These are phyloP conservation scores for Caenorhabditis parvicauda DNA, from an alignment of 2,888 invertebrate species.

Conservation along the genomic window DNA sequence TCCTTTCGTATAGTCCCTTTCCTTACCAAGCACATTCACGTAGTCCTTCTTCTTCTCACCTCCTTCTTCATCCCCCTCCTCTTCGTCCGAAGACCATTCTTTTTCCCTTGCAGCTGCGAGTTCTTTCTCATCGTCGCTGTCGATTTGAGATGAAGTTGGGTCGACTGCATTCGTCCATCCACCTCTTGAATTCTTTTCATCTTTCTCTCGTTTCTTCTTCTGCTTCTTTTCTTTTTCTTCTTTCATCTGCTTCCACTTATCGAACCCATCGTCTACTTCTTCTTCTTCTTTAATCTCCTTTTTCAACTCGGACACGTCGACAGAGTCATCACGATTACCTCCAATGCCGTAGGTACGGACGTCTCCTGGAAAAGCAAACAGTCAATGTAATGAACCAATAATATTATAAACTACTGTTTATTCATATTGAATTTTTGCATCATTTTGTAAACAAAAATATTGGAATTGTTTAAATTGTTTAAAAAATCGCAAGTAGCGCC, in stretches of 20 bases:
- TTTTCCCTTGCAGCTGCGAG: conserved; percentile 29
- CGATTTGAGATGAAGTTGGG: conserved; percentile 14
- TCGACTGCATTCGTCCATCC: conserved; percentile 28
- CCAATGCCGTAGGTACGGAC: conserved; percentile 53
- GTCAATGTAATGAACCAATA: too few species aligned
- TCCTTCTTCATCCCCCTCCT: conserved; percentile 30
- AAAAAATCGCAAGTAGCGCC: too few species aligned
- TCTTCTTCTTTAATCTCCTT: conserved; percentile 26
- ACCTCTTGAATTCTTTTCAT: conserved; percentile 10
- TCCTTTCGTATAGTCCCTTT: conserved; percentile 64
- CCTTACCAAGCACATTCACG: conserved; percentile 55
- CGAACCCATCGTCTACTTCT: too few species aligned
- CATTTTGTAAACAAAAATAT: too few species aligned
- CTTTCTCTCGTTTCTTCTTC: conserved; percentile 7
- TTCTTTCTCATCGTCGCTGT: conserved; percentile 44
- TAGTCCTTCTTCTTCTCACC: conserved; percentile 32
- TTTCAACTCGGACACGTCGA: conserved; percentile 40
- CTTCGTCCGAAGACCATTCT: conserved; percentile 15
- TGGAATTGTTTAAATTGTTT: too few species aligned
- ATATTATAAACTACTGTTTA: too few species aligned
- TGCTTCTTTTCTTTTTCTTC: conserved; percentile 18
- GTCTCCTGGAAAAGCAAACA: conserved; percentile 40
- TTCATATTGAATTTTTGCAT: too few species aligned
- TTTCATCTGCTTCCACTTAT: neutral
- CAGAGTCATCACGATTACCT: conserved; percentile 54